These are phyloP conservation scores for Proales similis DNA, from an alignment of 1,140 invertebrate genomes.

Conservation along the genomic window DNA sequence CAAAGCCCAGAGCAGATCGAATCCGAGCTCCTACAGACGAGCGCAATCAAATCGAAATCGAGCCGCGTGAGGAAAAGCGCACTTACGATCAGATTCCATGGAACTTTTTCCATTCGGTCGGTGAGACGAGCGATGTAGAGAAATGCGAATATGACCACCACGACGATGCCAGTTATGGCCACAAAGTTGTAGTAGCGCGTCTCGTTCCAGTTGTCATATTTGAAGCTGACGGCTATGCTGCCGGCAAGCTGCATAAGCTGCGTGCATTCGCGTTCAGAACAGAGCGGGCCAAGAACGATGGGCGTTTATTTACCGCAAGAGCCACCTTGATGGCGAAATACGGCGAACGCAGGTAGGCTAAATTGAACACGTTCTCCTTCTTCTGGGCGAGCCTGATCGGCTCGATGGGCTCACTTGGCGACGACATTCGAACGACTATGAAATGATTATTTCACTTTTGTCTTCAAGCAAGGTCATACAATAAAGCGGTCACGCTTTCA, in stretches of 20 bases:
- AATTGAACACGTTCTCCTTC: too few relatives aligned
- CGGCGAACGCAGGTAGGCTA: too few relatives aligned
- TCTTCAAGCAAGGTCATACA: too few relatives aligned
- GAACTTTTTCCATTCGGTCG: conserved; percentile 4
- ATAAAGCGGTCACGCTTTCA: too few relatives aligned
- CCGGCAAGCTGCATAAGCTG: conserved; percentile 27
- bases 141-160: conserved; percentile 5
- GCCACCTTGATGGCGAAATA: too few relatives aligned
- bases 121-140: conserved; percentile 10
- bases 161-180: conserved; percentile 10
- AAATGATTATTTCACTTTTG: too few relatives aligned
- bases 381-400: too few relatives aligned
- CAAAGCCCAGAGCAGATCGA: conserved; percentile 8
- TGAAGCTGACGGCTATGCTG: conserved; percentile 7
- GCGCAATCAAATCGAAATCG: neutral
- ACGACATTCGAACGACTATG: too few relatives aligned
- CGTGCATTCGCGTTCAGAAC: too few relatives aligned
- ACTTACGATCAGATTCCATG: conserved; percentile 33
- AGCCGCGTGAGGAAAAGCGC: neutral
- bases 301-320: too few relatives aligned
- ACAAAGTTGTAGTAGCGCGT: conserved; percentile 34
- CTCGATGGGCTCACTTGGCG: too few relatives aligned
- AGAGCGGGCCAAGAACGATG: too few relatives aligned
- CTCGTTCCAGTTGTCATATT: conserved; percentile 32
- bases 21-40: conserved; percentile 2